phyloP scores from a whole-genome alignment of 92 coral and sea anemone genomes.

The Epizoanthus ramosus region DNA sequence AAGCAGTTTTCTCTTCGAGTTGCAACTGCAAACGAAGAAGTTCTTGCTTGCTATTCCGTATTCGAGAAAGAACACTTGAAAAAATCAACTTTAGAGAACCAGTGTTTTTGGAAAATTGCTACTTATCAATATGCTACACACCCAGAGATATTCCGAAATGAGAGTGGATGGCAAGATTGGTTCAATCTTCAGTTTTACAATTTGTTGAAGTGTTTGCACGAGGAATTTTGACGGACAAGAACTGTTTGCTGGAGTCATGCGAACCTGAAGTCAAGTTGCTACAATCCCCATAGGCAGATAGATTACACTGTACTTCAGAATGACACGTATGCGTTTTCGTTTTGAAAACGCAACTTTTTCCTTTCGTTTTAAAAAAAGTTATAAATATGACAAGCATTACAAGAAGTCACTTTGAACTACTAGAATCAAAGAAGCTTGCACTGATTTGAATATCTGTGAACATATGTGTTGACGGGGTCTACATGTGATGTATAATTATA shows the following conservation, averaged over 20 bases:
- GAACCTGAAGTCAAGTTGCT: conserved; percentile 41
- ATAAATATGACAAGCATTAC: conserved; percentile 5
- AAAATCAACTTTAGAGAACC: conserved; percentile 41
- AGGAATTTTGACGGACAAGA: conserved; percentile 36
- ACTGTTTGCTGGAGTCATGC: conserved; percentile 21
- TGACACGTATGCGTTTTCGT: no score
- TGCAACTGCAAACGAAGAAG: conserved; percentile 32
- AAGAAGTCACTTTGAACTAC: no score
- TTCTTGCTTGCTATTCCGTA: conserved; percentile 41
- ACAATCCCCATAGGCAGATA: conserved; percentile 29
- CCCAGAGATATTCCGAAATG: no score
- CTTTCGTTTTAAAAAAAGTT: no score
- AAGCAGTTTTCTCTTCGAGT: no score
- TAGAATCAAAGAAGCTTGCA: no score
- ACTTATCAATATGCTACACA: conserved; percentile 4
- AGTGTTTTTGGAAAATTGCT: conserved; percentile 28
- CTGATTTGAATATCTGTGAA: background rate
- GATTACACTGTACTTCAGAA: conserved; percentile 23
- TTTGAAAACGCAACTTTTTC: no score
- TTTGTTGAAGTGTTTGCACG: conserved; percentile 33
- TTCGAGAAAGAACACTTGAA: conserved; percentile 43
- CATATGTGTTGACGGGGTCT: background rate
- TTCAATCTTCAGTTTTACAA: conserved; percentile 38
- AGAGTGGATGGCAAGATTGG: background rate
- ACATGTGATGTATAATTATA: conserved; percentile 22